Base-by-base conservation (phyloP, 2,113 vertebrate species). In the Pogonocichla stellata region DNA sequence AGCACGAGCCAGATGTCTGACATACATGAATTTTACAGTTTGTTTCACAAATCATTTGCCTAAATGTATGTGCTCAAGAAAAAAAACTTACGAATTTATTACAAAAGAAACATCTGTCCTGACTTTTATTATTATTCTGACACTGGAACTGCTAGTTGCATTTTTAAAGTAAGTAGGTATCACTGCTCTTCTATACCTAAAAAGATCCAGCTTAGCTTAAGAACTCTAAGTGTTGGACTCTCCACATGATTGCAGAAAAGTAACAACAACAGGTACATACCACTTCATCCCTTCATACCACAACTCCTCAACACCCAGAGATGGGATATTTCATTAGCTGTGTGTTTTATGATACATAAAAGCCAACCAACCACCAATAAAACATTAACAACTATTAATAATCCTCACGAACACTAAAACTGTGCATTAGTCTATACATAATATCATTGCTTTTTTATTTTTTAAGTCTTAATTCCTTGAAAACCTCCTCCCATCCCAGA, bases 1-100 rank as follows among this genome's bases (percentile, higher is more conserved):
- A 73, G 56, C 64, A 62, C 5, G 24, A 86, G 64, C 72, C 94
- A 95, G 94, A 88, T 94, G 92, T 84, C 56, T 95, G 54, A 90
- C 71, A 92, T 50, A 77, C 45, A 88, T 65, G 71, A 90, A 5
- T 58, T 90, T 88, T 65, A 75, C 81, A 88, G 33, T 82, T 82
- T 82, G 28, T 42, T 93, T 87, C 90, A 93, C 54, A 94, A 92
- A 88, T 85, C 8, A 80, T 67, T 80, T 89, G 14, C 88, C 51
- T 94, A 66, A 67, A 90, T 88, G 43, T 86, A 71, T 33, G 24
- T 58, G 42, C 60, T 78, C 65, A 62, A 91, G 33, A 45, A 79
- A 94, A 86, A 94, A 57, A 23, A 18, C 19, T 16, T 69, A 79
- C 4, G 33, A 61, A 86, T 70, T 69, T 70, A 88, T 66, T 90